Percentiles rank a stretch among this genome's conserved stretches.
phyloP scores from a whole-genome alignment of 2,797 vertebrate species.

The Pipistrellus pipistrellus region DNA sequence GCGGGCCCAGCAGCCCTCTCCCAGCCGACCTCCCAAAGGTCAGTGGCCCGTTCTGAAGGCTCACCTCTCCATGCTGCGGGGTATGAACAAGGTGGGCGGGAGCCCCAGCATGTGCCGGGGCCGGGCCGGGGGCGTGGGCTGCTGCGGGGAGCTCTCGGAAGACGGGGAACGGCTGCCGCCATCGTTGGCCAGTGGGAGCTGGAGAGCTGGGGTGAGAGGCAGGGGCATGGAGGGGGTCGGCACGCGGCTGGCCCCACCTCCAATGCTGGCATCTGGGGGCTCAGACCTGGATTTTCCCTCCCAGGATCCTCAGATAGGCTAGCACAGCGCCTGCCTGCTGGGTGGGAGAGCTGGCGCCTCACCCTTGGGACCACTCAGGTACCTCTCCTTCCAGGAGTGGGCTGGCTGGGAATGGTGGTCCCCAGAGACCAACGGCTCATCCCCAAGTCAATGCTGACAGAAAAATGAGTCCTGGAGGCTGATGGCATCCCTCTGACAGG shows the following conservation, averaged over 20 bases:
- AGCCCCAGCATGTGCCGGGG: conserved; percentile 94
- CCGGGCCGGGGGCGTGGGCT: conserved; percentile 90
- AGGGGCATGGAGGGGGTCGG: conserved; percentile 44
- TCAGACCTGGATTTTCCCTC: background rate
- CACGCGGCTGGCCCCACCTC: background rate
- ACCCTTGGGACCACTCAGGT: background rate
- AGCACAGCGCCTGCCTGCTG: background rate
- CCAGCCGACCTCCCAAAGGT: background rate
- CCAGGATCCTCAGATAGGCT: background rate
- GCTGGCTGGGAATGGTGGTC: background rate
- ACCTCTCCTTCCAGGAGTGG: background rate
- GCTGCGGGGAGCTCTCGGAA: conserved; percentile 94
- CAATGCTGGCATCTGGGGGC: background rate
- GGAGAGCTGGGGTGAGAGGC: conserved; percentile 90
- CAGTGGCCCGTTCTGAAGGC: background rate
- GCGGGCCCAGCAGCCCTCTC: background rate
- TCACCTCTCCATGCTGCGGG: conserved; percentile 96
- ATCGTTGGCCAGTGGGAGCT: conserved; percentile 95
- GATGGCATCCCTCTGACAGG: background rate
- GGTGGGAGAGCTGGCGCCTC: background rate
- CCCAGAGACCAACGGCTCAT: background rate
- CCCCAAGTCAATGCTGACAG: background rate
- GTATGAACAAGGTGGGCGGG: conserved; percentile 90
- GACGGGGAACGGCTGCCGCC: conserved; percentile 94
- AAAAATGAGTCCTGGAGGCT: background rate